Conservation (phyloP, 2,888 invertebrate species). For the Plebejus melissa region DNA sequence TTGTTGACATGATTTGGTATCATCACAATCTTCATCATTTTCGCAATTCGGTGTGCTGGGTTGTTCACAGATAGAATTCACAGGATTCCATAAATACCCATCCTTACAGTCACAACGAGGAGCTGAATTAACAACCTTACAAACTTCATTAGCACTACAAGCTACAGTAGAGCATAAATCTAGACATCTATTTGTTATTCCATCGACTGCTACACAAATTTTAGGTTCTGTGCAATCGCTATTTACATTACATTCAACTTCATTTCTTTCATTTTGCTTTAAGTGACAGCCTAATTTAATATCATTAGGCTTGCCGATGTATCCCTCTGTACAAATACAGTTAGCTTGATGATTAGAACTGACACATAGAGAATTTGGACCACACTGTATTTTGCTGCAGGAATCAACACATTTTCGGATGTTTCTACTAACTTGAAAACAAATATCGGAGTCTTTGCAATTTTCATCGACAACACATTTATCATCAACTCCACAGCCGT, state of each 20-base stretch:
- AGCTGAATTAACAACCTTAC: slow-evolving; percentile 83
- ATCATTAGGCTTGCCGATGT: slow-evolving; percentile 89
- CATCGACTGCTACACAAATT: slow-evolving; percentile 82
- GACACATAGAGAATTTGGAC: slow-evolving; percentile 92
- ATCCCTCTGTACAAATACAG: slow-evolving; percentile 91
- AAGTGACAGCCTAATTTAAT: slow-evolving; percentile 88
- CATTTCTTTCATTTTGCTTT: slow-evolving; percentile 78
- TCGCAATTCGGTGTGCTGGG: slow-evolving; percentile 91
- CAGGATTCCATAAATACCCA: slow-evolving; percentile 90
- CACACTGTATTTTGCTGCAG: slow-evolving; percentile 92
- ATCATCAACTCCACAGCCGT: slow-evolving; percentile 86
- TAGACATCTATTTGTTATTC: slow-evolving; percentile 83
- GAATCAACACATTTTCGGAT: slow-evolving; percentile 91
- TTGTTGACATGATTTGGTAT: slow-evolving; percentile 85
- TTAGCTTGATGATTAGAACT: slow-evolving; percentile 90
- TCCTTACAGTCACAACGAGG: slow-evolving; percentile 89
- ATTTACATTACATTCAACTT: slow-evolving; percentile 82
- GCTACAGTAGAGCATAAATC: slow-evolving; percentile 89
- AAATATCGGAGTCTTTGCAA: slow-evolving; percentile 91
- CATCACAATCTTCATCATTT: slow-evolving; percentile 83
- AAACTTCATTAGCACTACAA: slow-evolving; percentile 90
- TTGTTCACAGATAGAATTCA: slow-evolving; percentile 89
- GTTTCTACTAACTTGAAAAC: slow-evolving; percentile 90
- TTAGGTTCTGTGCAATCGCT: slow-evolving; percentile 85
- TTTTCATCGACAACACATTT: slow-evolving; percentile 90